These are phyloP conservation scores for Nasonia giraulti DNA, from an alignment of 1,140 invertebrate species.

Conservation along the genomic window DNA sequence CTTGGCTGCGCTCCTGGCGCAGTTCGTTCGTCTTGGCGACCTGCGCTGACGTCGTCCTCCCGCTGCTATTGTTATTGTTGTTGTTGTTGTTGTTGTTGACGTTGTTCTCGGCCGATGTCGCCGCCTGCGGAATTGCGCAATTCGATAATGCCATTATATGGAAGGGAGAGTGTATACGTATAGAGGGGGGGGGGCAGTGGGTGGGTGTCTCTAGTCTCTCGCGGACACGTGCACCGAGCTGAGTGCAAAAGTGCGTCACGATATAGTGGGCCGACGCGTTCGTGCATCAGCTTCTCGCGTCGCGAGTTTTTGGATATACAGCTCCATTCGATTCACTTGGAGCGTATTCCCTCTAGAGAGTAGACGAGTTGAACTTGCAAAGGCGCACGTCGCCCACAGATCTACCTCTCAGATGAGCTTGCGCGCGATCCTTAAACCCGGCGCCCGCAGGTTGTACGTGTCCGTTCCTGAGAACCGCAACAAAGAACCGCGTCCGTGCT, in stretches of 20 bases:
- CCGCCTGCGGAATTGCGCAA: neutral
- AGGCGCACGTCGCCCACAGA: neutral
- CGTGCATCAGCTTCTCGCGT: too few species aligned
- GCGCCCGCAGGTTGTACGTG: too few species aligned
- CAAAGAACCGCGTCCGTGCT: neutral
- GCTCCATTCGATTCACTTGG: too few species aligned
- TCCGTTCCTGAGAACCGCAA: neutral
- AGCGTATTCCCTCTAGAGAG: too few species aligned
- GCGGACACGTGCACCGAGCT: too few species aligned
- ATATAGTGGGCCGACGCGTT: too few species aligned
- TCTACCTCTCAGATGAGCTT: too few species aligned
- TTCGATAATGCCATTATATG: neutral
- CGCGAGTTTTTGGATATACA: too few species aligned
- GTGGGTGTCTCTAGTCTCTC: too few species aligned
- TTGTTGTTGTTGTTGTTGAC: neutral
- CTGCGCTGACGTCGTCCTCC: neutral
- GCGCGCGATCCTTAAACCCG: neutral
- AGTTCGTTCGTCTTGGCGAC: neutral
- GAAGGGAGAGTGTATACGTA: too few species aligned
- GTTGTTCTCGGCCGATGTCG: constrained; percentile 9
- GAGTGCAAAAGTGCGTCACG: too few species aligned
- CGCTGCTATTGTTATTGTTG: constrained; percentile 2
- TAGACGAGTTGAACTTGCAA: neutral
- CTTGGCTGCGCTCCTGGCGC: neutral
- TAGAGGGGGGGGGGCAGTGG: too few species aligned